Evolutionary conservation across 2,113 vertebrate species (phyloP), one percentile per base, ranked within the genome.

Genomic region (Anthoscopus minutus): DNA sequence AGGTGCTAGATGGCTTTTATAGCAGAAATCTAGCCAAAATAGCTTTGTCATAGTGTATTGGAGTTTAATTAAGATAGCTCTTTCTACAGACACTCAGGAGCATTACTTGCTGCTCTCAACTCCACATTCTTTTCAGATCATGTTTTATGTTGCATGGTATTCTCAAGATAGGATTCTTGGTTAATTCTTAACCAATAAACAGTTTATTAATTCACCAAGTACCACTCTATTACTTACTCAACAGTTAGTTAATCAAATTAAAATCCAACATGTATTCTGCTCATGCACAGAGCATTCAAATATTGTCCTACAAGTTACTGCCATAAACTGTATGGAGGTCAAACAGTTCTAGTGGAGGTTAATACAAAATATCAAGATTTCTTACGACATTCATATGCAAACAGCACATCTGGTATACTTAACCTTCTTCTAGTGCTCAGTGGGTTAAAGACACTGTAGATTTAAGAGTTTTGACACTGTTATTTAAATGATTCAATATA

Each of bases 111-210:
- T 86, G 51, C 64, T 81, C 56, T 88, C 72, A 84, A 27, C 37
- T 48, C 64, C 14, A 4, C 31, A 57, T 88, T 81, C 60, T 83
- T 94, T 91, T 83, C 72, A 81, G 50, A 73, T 86, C 54, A 13
- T 78, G 81, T 78, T 96, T 93, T 93, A 94, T 91, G 83, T 91
- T 48, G 83, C 86, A 27, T 84, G 37, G 24, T 93, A 79, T 84
- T 96, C 92, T 96, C 77, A 92, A 86, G 35, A 60, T 71, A 78
- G 60, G 31, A 84, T 88, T 92, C 38, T 78, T 81, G 40, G 91
- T 93, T 95, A 96, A 93, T 95, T 93, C 56, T 93, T 94, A 88
- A 92, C 86, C 77, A 86, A 71, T 86, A 78, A 95, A 86, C 72
- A 74, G 88, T 92, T 92, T 95, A 94, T 96, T 94, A 94, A 92